Percentiles rank a stretch among this genome's conserved stretches.
phyloP scores from a whole-genome alignment of 2,888 invertebrate species.

The Brachynemurus nebulosus region DNA sequence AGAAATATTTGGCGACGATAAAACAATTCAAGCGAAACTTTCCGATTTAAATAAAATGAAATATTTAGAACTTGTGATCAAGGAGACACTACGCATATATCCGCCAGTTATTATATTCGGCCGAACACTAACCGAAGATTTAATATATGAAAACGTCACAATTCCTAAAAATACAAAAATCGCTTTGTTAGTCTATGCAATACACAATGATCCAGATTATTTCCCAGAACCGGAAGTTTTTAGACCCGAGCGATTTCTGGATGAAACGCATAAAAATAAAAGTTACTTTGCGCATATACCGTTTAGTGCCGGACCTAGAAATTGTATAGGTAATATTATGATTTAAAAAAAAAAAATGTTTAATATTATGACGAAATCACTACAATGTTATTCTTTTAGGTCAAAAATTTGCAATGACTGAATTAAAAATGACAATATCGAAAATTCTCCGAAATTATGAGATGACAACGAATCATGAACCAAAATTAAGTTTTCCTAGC shows the following conservation, averaged over 20 bases:
- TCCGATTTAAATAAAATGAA: too few relatives aligned
- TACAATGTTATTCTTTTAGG: constrained; percentile 22
- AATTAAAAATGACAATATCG: constrained; percentile 38
- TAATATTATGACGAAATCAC: background rate
- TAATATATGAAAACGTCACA: constrained; percentile 20
- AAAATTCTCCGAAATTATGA: constrained; percentile 37
- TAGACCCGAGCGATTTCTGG: constrained; percentile 26
- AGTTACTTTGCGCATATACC: constrained; percentile 25
- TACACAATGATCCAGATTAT: constrained; percentile 22
- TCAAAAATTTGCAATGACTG: constrained; percentile 37
- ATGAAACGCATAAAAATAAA: constrained; percentile 20
- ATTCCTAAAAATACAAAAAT: constrained; percentile 19
- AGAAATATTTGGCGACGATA: too few relatives aligned
- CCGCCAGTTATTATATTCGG: too few relatives aligned
- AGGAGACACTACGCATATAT: too few relatives aligned
- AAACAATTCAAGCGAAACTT: too few relatives aligned
- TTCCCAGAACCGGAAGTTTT: constrained; percentile 25
- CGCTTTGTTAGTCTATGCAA: constrained; percentile 16
- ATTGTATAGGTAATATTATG: constrained; percentile 25
- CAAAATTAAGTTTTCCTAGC: constrained; percentile 31
- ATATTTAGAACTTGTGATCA: too few relatives aligned
- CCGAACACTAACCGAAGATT: too few relatives aligned
- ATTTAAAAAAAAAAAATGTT: too few relatives aligned
- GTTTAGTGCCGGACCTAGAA: constrained; percentile 26
- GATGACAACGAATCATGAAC: constrained; percentile 27